A percentile compares a stretch with the other conserved stretches of the same genome.
phyloP scores from a whole-genome alignment of 2,888 invertebrate genomes.

The Zygaena filipendulae region DNA sequence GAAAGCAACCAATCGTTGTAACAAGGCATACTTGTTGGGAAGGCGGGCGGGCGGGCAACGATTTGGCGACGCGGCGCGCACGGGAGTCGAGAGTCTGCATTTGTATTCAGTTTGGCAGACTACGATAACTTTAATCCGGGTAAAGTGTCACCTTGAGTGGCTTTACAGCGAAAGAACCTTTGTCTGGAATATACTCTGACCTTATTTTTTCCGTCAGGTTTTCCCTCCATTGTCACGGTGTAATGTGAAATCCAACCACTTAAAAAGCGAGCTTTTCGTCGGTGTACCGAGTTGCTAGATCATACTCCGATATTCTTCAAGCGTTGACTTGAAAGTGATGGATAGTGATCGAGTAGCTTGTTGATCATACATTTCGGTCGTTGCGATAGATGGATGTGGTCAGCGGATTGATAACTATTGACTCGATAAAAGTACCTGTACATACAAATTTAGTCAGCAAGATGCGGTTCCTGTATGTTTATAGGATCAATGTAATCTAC shows the following conservation, averaged over 20 bases:
- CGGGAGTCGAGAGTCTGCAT: no score
- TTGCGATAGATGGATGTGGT: slow-evolving; percentile 31
- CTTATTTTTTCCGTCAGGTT: slow-evolving; percentile 56
- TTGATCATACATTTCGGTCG: slow-evolving; percentile 57
- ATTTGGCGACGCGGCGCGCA: no score
- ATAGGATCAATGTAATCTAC: no score
- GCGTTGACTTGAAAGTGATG: slow-evolving; percentile 39
- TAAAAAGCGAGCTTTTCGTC: slow-evolving; percentile 38
- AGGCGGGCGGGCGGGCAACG: no score
- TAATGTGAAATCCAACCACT: slow-evolving; percentile 49
- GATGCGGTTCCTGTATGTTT: no score
- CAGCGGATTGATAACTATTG: slow-evolving; percentile 26
- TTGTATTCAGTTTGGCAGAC: slow-evolving; percentile 65
- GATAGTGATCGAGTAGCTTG: slow-evolving; percentile 56
- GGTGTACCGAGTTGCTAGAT: slow-evolving; percentile 36
- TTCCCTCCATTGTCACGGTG: slow-evolving; percentile 41
- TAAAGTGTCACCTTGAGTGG: slow-evolving; percentile 65
- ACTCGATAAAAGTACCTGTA: no score
- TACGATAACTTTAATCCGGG: slow-evolving; percentile 66
- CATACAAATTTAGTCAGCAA: no score
- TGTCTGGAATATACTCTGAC: slow-evolving; percentile 51
- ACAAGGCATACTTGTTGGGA: slow-evolving; percentile 27
- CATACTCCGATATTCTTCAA: slow-evolving; percentile 23
- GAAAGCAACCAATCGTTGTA: slow-evolving; percentile 30
- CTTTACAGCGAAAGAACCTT: slow-evolving; percentile 60